These are phyloP conservation scores for Coendou prehensilis DNA, from an alignment of 2,797 vertebrate genomes.

Conservation along the genomic window DNA sequence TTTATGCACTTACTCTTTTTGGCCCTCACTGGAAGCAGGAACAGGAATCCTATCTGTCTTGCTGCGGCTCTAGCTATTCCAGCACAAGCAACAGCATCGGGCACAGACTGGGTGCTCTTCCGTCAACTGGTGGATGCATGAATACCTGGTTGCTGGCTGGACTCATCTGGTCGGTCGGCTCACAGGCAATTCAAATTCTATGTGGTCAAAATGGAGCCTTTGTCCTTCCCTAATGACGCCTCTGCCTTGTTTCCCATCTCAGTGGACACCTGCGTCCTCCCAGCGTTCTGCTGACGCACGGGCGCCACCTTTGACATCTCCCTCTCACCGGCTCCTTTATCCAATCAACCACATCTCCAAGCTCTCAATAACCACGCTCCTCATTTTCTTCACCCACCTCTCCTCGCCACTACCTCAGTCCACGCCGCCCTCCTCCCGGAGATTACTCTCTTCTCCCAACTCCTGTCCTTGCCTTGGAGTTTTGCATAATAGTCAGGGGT, in stretches of 20 bases:
- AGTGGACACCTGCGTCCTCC: neutral
- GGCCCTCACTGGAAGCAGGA: neutral
- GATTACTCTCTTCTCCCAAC: neutral
- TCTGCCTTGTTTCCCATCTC: neutral
- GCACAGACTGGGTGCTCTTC: neutral
- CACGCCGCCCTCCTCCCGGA: neutral
- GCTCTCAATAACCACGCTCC: neutral
- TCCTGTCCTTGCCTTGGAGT: neutral
- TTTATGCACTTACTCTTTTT: neutral
- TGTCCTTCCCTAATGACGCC: neutral
- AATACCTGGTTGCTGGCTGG: neutral
- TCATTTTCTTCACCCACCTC: constrained; percentile 24
- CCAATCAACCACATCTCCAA: neutral
- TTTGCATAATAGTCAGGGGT: neutral
- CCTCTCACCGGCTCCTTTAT: neutral
- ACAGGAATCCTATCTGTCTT: neutral
- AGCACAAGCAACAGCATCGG: neutral
- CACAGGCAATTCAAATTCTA: neutral
- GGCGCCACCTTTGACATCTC: neutral
- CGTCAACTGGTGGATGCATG: neutral
- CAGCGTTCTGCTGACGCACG: neutral
- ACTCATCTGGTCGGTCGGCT: neutral
- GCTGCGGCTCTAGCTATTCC: neutral
- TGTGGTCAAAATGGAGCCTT: neutral
- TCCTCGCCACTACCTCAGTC: neutral